Percentiles rank a stretch among this genome's conserved stretches.
These are phyloP conservation scores for Pedionomus torquatus DNA, from an alignment of 2,113 vertebrate species.

Conservation along the genomic window DNA sequence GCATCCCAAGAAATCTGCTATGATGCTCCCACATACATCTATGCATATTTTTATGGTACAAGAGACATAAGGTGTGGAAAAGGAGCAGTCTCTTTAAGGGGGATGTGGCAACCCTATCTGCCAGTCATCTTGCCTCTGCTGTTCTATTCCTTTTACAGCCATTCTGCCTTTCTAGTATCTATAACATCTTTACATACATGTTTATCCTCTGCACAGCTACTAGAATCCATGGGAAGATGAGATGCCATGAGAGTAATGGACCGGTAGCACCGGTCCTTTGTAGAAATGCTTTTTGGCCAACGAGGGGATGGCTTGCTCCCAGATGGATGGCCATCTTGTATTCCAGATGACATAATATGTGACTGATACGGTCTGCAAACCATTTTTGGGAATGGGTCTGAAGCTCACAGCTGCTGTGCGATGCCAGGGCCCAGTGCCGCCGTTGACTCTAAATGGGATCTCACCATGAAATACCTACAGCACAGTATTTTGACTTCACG, in stretches of 20 bases:
- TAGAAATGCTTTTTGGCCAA: background rate
- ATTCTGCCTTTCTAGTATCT: slow-evolving; percentile 57
- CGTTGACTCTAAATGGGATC: background rate
- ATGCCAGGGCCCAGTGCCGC: background rate
- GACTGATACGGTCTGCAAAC: background rate
- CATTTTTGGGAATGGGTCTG: background rate
- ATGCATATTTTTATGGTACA: slow-evolving; percentile 72
- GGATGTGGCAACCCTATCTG: slow-evolving; percentile 71
- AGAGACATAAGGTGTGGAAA: slow-evolving; percentile 73
- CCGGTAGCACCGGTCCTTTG: background rate
- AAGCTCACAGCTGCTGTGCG: background rate
- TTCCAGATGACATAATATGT: background rate
- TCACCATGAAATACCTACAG: background rate
- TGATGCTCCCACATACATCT: slow-evolving; percentile 69
- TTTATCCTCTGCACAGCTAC: background rate
- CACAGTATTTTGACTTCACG: background rate
- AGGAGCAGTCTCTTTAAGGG: slow-evolving; percentile 74
- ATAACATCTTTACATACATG: background rate
- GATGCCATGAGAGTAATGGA: background rate
- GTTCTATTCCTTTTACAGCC: slow-evolving; percentile 73
- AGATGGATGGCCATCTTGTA: background rate
- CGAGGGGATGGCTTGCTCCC: background rate
- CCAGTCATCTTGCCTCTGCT: slow-evolving; percentile 67
- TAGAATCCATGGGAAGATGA: background rate
- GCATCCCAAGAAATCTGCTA: slow-evolving; percentile 52